Evolutionary conservation across 2,113 vertebrate species (phyloP).

Genomic region (Psettodes erumei): DNA sequence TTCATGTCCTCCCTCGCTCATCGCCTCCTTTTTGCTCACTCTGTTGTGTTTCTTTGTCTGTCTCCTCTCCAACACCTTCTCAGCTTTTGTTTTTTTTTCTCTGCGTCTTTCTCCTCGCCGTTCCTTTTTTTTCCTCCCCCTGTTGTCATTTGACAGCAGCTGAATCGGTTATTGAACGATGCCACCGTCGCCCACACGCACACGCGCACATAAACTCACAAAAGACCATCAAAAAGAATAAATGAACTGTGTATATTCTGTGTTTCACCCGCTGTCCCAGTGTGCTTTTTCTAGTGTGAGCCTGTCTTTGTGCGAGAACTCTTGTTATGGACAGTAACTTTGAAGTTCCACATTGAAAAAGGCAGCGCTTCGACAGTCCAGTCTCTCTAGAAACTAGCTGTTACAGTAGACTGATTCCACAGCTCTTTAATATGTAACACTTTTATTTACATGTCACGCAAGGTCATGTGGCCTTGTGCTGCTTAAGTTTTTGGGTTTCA

Average conservation of each 20-base stretch:
- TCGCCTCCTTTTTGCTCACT: constrained; percentile 17
- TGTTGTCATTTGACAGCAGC: constrained; percentile 60
- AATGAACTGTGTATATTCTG: constrained; percentile 45
- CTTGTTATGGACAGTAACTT: constrained; percentile 54
- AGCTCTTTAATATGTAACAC: constrained; percentile 44
- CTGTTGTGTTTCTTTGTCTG: constrained; percentile 31
- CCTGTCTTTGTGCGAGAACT: constrained; percentile 19
- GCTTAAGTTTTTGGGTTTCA: constrained; percentile 41
- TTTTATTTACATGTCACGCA: constrained; percentile 34
- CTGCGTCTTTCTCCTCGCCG: constrained; percentile 19
- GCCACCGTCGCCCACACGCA: constrained; percentile 13
- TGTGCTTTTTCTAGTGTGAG: constrained; percentile 36
- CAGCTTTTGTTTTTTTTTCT: constrained; percentile 46
- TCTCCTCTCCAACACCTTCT: constrained; percentile 25
- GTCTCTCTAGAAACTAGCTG: constrained; percentile 43
- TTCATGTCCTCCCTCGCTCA: constrained; percentile 31
- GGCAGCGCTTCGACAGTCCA: constrained; percentile 17
- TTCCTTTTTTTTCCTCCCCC: not conserved
- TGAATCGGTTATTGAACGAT: constrained; percentile 56
- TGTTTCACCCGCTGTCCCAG: constrained; percentile 27
- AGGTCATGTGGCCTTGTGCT: constrained; percentile 13
- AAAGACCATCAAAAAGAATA: constrained; percentile 65
- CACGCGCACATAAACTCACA: constrained; percentile 18
- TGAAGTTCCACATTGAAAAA: constrained; percentile 62
- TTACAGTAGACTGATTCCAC: constrained; percentile 18